Percentiles rank a stretch among this genome's conserved stretches.
Evolutionary conservation across 2,888 invertebrate genomes (phyloP).

Genomic region (Ariolimax columbianus): DNA sequence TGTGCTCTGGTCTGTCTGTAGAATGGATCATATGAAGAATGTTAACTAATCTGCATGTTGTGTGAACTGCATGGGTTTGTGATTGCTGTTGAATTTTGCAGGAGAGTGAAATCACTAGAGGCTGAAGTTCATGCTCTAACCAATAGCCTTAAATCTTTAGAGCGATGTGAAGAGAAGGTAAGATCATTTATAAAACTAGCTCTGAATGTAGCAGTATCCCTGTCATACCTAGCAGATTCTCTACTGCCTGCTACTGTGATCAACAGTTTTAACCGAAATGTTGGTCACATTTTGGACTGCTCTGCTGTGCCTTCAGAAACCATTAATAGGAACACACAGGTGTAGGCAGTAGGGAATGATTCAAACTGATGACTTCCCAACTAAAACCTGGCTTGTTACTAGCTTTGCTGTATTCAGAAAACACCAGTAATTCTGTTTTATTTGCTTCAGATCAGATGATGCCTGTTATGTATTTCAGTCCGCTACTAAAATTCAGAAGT

Average conservation of each 20-base stretch:
- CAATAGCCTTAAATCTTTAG: conserved; percentile 72
- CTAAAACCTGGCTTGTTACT: neutral
- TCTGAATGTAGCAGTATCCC: conserved; percentile 4
- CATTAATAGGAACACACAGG: neutral
- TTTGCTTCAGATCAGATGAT: neutral
- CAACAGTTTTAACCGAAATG: neutral
- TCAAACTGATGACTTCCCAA: conserved; percentile 27
- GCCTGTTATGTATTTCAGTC: neutral
- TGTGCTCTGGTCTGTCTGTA: neutral
- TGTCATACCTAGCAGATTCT: neutral
- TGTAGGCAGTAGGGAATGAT: conserved; percentile 4
- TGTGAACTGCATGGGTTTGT: conserved; percentile 53
- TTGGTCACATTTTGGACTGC: neutral
- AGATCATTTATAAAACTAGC: conserved; percentile 48
- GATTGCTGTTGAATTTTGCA: conserved; percentile 68
- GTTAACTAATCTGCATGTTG: conserved; percentile 50
- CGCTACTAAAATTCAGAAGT: neutral
- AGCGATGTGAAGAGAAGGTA: conserved; percentile 74
- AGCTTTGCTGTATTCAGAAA: neutral
- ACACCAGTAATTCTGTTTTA: neutral
- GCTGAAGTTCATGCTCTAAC: conserved; percentile 71
- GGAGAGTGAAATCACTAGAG: conserved; percentile 73
- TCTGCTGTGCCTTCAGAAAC: neutral
- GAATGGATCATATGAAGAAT: neutral
- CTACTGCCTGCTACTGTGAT: conserved; percentile 1